Percentiles rank a stretch among this genome's conserved stretches.
Conservation (phyloP, 1,140 invertebrate genomes). For the Teleopsis dalmanni region DNA sequence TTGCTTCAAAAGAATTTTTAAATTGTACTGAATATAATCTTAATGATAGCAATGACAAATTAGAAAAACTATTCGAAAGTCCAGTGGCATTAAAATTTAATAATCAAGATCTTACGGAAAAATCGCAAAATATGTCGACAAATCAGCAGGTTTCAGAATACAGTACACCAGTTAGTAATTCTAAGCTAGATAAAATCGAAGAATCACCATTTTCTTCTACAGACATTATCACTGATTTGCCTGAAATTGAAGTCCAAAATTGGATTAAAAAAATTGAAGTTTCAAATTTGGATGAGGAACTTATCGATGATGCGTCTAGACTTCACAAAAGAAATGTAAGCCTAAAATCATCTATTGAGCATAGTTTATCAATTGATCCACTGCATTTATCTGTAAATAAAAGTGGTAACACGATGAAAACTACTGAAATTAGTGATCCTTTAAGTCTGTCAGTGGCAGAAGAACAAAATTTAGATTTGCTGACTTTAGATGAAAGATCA, state of each 20-base stretch:
- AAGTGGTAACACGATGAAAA: not conserved
- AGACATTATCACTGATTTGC: constrained; percentile 17
- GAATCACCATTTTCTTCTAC: constrained; percentile 16
- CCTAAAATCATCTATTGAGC: not conserved
- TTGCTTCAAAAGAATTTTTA: not conserved
- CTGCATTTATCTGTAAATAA: not conserved
- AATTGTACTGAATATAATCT: constrained; percentile 29
- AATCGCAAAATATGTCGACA: not conserved
- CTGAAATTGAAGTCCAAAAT: constrained; percentile 12
- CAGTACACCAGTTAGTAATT: not conserved
- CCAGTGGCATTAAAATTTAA: constrained; percentile 9
- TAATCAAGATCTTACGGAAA: constrained; percentile 1
- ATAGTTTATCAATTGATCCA: not conserved
- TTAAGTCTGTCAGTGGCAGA: not conserved
- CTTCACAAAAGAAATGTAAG: not conserved
- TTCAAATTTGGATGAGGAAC: constrained; percentile 12
- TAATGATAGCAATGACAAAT: constrained; percentile 17
- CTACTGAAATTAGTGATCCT: constrained; percentile 8
- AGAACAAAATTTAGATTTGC: not conserved
- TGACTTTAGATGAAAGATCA: no score
- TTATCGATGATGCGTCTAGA: not conserved
- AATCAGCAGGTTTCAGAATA: not conserved
- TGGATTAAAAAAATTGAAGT: constrained; percentile 10
- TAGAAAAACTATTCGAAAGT: constrained; percentile 30
- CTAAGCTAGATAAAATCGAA: not conserved